Evolutionary conservation across 2,113 vertebrate species (phyloP).

Genomic region (Zapornia atra): DNA sequence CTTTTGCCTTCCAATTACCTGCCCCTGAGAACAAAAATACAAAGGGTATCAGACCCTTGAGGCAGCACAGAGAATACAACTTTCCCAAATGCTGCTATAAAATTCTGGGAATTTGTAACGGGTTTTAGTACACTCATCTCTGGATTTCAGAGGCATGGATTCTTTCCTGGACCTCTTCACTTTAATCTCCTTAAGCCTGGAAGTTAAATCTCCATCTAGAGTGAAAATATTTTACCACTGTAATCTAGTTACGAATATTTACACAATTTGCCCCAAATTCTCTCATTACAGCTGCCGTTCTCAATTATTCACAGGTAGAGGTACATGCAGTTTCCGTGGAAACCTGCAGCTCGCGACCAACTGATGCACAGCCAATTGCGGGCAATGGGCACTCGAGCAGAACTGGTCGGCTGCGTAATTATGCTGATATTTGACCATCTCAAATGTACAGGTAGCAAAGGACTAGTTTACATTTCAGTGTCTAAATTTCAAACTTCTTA

Average conservation of each 20-base stretch:
- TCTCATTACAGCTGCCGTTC: conserved; percentile 67
- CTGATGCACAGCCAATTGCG: conserved; percentile 28
- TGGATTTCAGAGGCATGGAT: conserved; percentile 18
- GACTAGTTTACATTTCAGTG: conserved; percentile 32
- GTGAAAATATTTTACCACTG: conserved; percentile 66
- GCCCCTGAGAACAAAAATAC: conserved; percentile 14
- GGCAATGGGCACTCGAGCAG: conserved; percentile 57
- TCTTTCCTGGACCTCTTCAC: conserved; percentile 48
- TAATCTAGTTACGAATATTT: conserved; percentile 73
- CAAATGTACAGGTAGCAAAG: conserved; percentile 1
- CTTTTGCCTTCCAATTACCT: conserved; percentile 1
- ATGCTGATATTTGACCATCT: conserved; percentile 50
- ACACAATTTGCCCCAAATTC: conserved; percentile 68
- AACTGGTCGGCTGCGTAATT: conserved; percentile 20
- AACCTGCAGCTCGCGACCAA: conserved; percentile 62
- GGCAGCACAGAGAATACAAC: not conserved
- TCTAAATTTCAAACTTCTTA: conserved; percentile 45
- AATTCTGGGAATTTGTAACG: conserved; percentile 28
- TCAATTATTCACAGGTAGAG: conserved; percentile 75
- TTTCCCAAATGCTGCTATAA: conserved; percentile 3
- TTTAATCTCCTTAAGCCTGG: conserved; percentile 61
- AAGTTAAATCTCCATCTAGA: conserved; percentile 64
- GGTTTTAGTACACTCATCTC: conserved; percentile 28
- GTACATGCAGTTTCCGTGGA: conserved; percentile 74
- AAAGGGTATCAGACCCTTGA: conserved; percentile 12